Percentiles rank a stretch among this genome's conserved stretches.
Evolutionary conservation across 2,797 vertebrate species (phyloP).

Genomic region (Pempheris klunzingeri): DNA sequence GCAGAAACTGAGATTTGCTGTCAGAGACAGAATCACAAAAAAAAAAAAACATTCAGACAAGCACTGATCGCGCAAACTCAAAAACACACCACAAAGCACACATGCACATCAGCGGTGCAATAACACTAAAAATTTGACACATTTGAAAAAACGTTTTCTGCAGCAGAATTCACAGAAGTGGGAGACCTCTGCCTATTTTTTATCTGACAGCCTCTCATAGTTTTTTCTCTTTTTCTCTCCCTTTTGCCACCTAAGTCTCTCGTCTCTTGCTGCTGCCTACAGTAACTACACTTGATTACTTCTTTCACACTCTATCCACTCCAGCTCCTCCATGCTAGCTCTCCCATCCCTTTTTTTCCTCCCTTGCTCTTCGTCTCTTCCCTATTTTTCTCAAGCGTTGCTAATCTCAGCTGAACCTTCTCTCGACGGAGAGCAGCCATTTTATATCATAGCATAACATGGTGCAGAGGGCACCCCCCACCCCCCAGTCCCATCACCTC

Average conservation of each 20-base stretch:
- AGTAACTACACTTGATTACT: conserved; percentile 57
- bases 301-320: conserved; percentile 64
- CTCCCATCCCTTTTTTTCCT: conserved; percentile 32
- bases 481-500: not conserved
- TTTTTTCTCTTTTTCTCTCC: conserved; percentile 39
- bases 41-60: conserved; percentile 4
- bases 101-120: conserved; percentile 34
- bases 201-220: conserved; percentile 51
- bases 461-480: conserved; percentile 52
- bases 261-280: conserved; percentile 33
- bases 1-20: conserved; percentile 45
- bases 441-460: conserved; percentile 67
- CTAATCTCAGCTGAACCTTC: conserved; percentile 73
- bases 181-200: conserved; percentile 43
- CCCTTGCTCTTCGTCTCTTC: conserved; percentile 33
- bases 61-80: conserved; percentile 33
- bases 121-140: conserved; percentile 47
- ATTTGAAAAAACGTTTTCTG: conserved; percentile 49
- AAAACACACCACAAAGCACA: not conserved
- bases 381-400: conserved; percentile 59
- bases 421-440: conserved; percentile 71
- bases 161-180: conserved; percentile 47
- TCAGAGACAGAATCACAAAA: conserved; percentile 32
- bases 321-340: conserved; percentile 37
- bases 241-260: conserved; percentile 24